Conservation (phyloP, 1,140 invertebrate genomes). For the Drosophila malerkotliana region DNA sequence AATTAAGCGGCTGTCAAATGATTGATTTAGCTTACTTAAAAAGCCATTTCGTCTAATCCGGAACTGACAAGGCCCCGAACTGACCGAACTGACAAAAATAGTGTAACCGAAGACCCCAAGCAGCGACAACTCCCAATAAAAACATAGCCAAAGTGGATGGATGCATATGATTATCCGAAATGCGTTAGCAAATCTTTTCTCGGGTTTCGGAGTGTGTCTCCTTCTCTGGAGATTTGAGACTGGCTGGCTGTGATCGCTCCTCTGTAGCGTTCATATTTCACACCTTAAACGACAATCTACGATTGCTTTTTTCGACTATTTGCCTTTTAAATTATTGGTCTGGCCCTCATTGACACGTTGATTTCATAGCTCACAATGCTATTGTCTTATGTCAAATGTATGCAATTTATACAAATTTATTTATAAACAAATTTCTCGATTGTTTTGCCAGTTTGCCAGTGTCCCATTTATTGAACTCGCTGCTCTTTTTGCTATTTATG, state of each 20-base stretch:
- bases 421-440: conserved; percentile 70
- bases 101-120: conserved; percentile 39
- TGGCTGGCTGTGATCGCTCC: conserved; percentile 1
- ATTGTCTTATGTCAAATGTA: conserved; percentile 62
- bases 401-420: conserved; percentile 61
- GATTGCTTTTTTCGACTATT: conserved; percentile 63
- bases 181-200: conserved; percentile 70
- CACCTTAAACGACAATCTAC: conserved; percentile 71
- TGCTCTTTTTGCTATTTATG: conserved; percentile 64
- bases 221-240: conserved; percentile 3
- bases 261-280: conserved; percentile 71
- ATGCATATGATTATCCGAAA: conserved; percentile 61
- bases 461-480: conserved; percentile 44
- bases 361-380: conserved; percentile 65
- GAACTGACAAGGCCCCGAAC: conserved; percentile 43
- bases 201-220: conserved; percentile 19
- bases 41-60: conserved; percentile 71
- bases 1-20: conserved; percentile 73
- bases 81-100: conserved; percentile 11
- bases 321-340: conserved; percentile 77
- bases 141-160: conserved; percentile 33
- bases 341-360: conserved; percentile 74
- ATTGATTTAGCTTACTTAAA: conserved; percentile 80
- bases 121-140: conserved; percentile 1
- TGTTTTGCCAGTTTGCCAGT: conserved; percentile 38